Evolutionary conservation across 2,888 invertebrate genomes (phyloP).

Genomic region (Zygothrica quintamaculata): DNA sequence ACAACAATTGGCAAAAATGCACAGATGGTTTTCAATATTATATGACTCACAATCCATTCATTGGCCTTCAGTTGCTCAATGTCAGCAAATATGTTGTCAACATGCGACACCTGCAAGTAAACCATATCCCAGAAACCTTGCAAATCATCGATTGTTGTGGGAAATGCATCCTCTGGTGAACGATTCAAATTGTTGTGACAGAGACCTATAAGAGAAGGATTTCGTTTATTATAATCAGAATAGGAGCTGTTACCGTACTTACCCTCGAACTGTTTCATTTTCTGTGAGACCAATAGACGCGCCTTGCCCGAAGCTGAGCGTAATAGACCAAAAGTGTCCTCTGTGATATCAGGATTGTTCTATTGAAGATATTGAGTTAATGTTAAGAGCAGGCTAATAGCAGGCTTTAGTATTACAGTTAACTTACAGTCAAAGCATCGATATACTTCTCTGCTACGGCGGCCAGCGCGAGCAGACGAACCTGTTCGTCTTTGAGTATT

Average conservation of each 20-base stretch:
- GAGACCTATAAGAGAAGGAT: slow-evolving; percentile 85
- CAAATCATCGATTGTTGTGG: slow-evolving; percentile 94
- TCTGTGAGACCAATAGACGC: slow-evolving; percentile 93
- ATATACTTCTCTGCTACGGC: slow-evolving; percentile 89
- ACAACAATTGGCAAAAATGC: background rate
- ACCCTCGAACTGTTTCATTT: slow-evolving; percentile 98
- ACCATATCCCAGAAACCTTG: slow-evolving; percentile 99
- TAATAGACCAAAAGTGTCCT: slow-evolving; percentile 93
- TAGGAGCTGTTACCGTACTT: slow-evolving; percentile 19
- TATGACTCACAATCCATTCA: slow-evolving; percentile 87
- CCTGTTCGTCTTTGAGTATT: slow-evolving; percentile 90
- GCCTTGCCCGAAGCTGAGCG: slow-evolving; percentile 96
- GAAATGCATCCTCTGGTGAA: slow-evolving; percentile 91
- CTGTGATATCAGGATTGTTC: slow-evolving; percentile 86
- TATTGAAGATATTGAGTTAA: slow-evolving; percentile 43
- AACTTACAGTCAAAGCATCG: slow-evolving; percentile 85
- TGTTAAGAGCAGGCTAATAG: background rate
- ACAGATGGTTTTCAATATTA: background rate
- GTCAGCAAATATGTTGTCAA: slow-evolving; percentile 91
- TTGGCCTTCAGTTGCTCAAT: slow-evolving; percentile 87
- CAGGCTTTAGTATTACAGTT: background rate
- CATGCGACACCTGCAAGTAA: slow-evolving; percentile 94
- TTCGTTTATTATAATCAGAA: background rate
- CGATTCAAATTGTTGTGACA: slow-evolving; percentile 89
- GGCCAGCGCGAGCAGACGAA: slow-evolving; percentile 88